Conservation (phyloP, 2,797 vertebrate species). For the Rousettus madagascariensis region DNA sequence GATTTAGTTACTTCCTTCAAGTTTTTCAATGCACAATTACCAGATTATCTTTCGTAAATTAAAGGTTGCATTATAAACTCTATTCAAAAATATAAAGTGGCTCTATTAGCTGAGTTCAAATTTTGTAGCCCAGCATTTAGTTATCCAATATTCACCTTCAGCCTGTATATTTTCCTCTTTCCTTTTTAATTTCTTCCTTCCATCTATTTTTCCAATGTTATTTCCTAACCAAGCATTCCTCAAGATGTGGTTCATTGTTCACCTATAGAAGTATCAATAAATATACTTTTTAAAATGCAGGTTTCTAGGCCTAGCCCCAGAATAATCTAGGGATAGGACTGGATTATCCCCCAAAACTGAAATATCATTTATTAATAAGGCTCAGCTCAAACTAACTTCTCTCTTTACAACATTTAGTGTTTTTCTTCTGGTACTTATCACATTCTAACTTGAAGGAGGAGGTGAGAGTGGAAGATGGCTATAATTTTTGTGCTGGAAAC, state of each 20-base stretch:
- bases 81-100: background rate
- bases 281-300: background rate
- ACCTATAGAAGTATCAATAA: background rate
- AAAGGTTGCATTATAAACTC: background rate
- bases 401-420: background rate
- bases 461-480: background rate
- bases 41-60: conserved; percentile 11
- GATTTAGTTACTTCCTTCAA: background rate
- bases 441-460: background rate
- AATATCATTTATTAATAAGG: background rate
- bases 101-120: background rate
- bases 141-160: background rate
- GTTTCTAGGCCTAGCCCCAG: background rate
- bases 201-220: background rate
- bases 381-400: background rate
- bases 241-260: background rate
- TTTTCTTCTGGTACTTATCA: background rate
- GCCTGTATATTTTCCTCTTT: background rate
- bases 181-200: background rate
- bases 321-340: background rate
- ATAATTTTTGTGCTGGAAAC: background rate
- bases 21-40: background rate
- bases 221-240: background rate
- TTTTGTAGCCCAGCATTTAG: background rate
- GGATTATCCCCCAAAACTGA: background rate